Percentiles rank a stretch among this genome's conserved stretches.
Evolutionary conservation across 2,113 vertebrate species (phyloP).

Genomic region (Myotis yumanensis): DNA sequence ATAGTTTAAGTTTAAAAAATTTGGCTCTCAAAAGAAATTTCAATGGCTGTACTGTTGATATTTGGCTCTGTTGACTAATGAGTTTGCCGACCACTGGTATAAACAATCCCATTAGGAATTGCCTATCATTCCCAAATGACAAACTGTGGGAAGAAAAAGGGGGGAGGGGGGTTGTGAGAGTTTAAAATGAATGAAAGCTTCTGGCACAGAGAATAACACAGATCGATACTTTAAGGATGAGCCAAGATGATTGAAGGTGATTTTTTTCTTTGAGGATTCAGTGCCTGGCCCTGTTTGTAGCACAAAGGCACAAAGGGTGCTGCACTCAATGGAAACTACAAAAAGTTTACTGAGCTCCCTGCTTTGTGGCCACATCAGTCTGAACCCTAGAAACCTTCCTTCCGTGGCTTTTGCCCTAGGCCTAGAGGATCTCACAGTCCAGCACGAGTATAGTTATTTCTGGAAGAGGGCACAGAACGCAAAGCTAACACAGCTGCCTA

Average conservation of each 20-base stretch:
- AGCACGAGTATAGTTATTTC: background rate
- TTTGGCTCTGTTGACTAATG: too few relatives aligned
- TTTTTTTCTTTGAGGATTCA: conserved; percentile 7
- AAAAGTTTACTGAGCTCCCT: background rate
- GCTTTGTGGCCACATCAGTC: background rate
- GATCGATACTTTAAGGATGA: background rate
- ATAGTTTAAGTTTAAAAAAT: too few relatives aligned
- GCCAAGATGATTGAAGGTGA: background rate
- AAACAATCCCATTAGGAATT: background rate
- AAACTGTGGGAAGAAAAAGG: background rate
- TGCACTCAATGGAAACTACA: background rate
- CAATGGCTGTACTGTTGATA: too few relatives aligned
- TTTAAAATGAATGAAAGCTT: background rate
- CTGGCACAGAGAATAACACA: background rate
- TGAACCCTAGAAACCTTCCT: conserved; percentile 3
- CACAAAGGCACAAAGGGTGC: background rate
- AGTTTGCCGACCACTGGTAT: too few relatives aligned
- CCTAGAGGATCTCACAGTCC: background rate
- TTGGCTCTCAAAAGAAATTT: too few relatives aligned
- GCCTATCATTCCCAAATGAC: background rate
- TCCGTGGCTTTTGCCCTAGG: background rate
- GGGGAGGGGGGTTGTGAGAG: background rate
- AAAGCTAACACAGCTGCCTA: background rate
- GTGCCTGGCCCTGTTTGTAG: background rate
- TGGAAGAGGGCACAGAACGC: background rate